Evolutionary conservation across 2,113 vertebrate species (phyloP).

Genomic region (Erpornis zantholeuca): DNA sequence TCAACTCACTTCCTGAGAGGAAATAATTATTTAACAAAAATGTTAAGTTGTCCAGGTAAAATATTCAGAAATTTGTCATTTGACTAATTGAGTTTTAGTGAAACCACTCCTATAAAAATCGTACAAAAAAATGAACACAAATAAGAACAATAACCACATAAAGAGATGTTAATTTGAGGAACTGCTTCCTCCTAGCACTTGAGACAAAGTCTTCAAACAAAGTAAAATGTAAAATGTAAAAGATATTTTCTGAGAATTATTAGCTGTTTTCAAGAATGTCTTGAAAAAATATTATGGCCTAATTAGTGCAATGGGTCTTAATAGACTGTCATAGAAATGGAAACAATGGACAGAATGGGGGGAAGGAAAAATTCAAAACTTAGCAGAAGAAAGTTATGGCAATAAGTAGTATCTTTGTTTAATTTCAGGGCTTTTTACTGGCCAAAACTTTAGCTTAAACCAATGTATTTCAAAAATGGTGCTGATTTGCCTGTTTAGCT

Average conservation of each 20-base stretch:
- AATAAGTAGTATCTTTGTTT: background rate
- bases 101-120: background rate
- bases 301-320: background rate
- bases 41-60: background rate
- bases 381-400: background rate
- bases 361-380: background rate
- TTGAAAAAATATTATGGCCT: background rate
- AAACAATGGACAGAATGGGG: accelerated
- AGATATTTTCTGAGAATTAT: background rate
- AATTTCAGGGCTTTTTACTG: background rate
- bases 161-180: background rate
- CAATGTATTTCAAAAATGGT: background rate
- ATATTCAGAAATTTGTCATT: background rate
- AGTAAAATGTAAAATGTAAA: background rate
- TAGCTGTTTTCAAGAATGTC: background rate
- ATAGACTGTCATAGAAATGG: background rate
- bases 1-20: background rate
- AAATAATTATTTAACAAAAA: background rate
- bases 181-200: background rate
- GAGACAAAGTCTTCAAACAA: background rate
- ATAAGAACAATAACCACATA: background rate
- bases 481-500: background rate
- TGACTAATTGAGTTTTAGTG: background rate
- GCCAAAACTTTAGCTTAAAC: background rate
- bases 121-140: background rate